phyloP scores from a whole-genome alignment of 2,797 vertebrate species.

The Furcifer pardalis region DNA sequence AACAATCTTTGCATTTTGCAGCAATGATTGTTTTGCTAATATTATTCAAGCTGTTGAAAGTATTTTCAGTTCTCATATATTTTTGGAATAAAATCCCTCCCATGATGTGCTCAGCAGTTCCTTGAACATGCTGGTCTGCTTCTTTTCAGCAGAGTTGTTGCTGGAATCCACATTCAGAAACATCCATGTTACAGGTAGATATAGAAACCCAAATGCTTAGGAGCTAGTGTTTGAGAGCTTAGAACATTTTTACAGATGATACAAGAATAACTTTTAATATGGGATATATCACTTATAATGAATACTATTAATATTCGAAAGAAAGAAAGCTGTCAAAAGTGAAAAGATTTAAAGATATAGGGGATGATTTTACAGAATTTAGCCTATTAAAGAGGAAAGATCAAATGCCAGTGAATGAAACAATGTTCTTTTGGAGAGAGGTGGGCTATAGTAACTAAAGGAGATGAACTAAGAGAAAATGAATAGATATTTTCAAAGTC shows the following conservation, averaged over 20 bases:
- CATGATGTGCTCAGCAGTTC: constrained; percentile 28
- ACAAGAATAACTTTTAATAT: not conserved
- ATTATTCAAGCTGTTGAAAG: constrained; percentile 29
- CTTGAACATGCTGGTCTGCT: not conserved
- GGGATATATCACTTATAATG: not conserved
- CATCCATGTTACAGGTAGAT: not conserved
- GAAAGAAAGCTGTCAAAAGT: too few relatives aligned
- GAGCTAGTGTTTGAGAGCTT: not conserved
- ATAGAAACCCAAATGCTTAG: not conserved
- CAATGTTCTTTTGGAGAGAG: too few relatives aligned
- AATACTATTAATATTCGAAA: not conserved
- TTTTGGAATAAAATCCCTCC: constrained; percentile 24
- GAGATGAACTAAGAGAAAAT: too few relatives aligned
- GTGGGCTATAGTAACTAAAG: too few relatives aligned
- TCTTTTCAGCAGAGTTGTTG: not conserved
- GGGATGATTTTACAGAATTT: too few relatives aligned
- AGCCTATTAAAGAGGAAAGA: too few relatives aligned
- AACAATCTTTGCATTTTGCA: constrained; percentile 43
- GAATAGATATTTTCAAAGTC: too few relatives aligned
- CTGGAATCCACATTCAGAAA: not conserved
- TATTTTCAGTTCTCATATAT: constrained; percentile 28
- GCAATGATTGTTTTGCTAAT: constrained; percentile 59
- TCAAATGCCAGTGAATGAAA: too few relatives aligned
- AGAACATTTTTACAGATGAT: constrained; percentile 7
- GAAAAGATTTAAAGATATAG: too few relatives aligned